These are phyloP conservation scores for Marisa cornuarietis DNA, from an alignment of 1,140 invertebrate species.

Conservation along the genomic window DNA sequence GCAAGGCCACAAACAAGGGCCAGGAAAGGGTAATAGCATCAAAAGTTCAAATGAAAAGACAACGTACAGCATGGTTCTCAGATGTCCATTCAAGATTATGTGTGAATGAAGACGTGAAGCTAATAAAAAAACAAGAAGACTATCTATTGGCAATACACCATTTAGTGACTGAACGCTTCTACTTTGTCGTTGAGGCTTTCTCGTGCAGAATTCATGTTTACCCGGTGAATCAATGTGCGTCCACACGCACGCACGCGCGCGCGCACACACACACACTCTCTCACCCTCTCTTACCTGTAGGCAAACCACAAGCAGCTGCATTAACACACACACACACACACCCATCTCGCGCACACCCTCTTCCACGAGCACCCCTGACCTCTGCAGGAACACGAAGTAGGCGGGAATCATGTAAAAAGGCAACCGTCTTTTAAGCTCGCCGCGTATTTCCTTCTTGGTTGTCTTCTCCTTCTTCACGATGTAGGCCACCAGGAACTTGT, in stretches of 20 bases:
- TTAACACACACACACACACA: neutral
- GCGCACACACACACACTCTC: neutral
- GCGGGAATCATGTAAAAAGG: constrained; percentile 72
- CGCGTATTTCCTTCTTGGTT: constrained; percentile 63
- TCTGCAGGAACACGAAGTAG: constrained; percentile 67
- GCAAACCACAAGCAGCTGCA: no score
- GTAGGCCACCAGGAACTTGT: constrained; percentile 70
- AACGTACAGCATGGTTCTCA: neutral
- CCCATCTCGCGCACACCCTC: neutral
- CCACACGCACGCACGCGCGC: neutral
- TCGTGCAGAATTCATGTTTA: neutral
- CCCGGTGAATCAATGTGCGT: neutral
- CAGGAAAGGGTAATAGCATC: no score
- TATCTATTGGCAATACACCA: no score
- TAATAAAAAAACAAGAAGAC: neutral
- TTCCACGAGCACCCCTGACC: constrained; percentile 39
- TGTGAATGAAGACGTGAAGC: neutral
- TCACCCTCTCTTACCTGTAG: neutral
- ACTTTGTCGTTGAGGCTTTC: no score
- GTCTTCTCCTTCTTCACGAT: constrained; percentile 64
- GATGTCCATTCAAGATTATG: neutral
- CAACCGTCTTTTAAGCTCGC: constrained; percentile 65
- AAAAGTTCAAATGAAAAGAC: no score
- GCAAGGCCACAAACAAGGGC: neutral
- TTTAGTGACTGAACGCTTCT: no score